phyloP scores from a whole-genome alignment of 2,888 invertebrate species.

The Cantharis nigra region DNA sequence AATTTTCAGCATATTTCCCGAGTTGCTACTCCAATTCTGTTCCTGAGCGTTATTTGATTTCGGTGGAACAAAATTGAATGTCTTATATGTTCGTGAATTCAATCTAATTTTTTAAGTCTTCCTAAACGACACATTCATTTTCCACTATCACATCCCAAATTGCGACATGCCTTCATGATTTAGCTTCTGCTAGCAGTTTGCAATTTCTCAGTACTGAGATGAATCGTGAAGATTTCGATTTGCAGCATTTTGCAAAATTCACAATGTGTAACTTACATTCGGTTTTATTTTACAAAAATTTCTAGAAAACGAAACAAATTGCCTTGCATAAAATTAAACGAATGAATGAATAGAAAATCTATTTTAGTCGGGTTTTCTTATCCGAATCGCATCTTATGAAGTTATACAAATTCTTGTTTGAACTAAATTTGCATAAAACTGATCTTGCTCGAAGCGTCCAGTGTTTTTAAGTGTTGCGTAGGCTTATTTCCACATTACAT shows the following conservation, averaged over 20 bases:
- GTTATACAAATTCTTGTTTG: constrained; percentile 13
- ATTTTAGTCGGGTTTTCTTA: not conserved
- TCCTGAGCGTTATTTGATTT: not conserved
- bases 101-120: not conserved
- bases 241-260: not conserved
- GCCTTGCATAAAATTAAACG: not conserved
- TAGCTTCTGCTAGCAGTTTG: not conserved
- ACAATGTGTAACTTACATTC: not conserved
- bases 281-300: not conserved
- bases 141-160: not conserved
- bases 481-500: constrained; percentile 14
- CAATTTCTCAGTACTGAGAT: not conserved
- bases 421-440: constrained; percentile 17
- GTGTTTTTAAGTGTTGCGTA: constrained; percentile 3
- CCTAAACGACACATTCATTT: not conserved
- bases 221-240: not conserved
- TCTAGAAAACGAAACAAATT: not conserved
- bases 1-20: too few species aligned
- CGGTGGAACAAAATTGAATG: not conserved
- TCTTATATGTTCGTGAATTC: not conserved
- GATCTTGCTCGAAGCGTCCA: constrained; percentile 7
- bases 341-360: not conserved
- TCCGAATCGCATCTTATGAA: constrained; percentile 2
- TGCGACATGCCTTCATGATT: not conserved
- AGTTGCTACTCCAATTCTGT: not conserved